These are phyloP conservation scores for Papilio aristodemus DNA, from an alignment of 1,140 invertebrate genomes.

Conservation along the genomic window DNA sequence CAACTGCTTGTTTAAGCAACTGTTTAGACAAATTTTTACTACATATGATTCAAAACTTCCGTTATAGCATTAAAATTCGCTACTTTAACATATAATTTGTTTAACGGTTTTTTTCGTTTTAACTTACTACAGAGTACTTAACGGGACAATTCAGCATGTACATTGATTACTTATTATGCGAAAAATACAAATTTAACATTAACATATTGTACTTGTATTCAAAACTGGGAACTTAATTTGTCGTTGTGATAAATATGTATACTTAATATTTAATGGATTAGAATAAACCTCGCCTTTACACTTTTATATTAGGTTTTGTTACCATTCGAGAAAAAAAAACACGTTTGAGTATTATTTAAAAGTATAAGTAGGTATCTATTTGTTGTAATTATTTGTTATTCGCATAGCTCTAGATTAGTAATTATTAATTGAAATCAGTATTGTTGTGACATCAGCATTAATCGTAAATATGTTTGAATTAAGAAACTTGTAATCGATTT, in stretches of 20 bases:
- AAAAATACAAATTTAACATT: background rate
- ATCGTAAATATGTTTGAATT: background rate
- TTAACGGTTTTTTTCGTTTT: background rate
- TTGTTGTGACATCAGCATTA: constrained; percentile 32
- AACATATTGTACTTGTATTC: background rate
- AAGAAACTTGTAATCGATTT: constrained; percentile 24
- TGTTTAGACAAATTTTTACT: background rate
- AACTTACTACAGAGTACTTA: constrained; percentile 17
- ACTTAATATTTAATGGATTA: constrained; percentile 40
- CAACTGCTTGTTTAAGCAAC: constrained; percentile 12
- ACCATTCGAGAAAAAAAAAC: constrained; percentile 23
- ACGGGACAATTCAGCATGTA: background rate
- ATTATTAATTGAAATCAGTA: constrained; percentile 26
- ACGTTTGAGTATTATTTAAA: constrained; percentile 30
- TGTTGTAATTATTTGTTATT: constrained; percentile 35
- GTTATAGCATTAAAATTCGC: constrained; percentile 29
- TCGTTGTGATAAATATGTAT: constrained; percentile 44
- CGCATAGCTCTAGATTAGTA: constrained; percentile 31
- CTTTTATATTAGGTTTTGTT: constrained; percentile 28
- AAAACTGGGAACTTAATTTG: constrained; percentile 14
- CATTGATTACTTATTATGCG: background rate
- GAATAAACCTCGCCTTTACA: constrained; percentile 40
- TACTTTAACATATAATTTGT: constrained; percentile 16
- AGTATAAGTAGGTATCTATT: constrained; percentile 17
- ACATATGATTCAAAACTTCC: constrained; percentile 12